A percentile compares a stretch with the other conserved stretches of the same genome.
phyloP scores from a whole-genome alignment of 2,888 invertebrate genomes.

The Hetaerina titia region DNA sequence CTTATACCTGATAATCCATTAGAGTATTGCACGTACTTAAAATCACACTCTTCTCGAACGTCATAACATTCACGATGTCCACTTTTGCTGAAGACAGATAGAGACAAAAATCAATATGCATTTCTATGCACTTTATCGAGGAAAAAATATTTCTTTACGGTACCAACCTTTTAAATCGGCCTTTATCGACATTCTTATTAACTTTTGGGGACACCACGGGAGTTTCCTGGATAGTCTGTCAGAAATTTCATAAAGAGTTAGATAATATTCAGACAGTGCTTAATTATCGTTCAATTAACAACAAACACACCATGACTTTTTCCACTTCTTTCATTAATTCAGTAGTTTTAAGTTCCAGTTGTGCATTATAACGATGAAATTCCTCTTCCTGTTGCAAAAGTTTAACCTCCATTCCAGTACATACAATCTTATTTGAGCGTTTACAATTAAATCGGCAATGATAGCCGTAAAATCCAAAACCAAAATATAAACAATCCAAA shows the following conservation, averaged over 20 bases:
- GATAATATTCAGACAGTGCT: neutral
- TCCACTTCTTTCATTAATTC: conserved; percentile 72
- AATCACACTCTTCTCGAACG: neutral
- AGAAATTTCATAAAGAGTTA: neutral
- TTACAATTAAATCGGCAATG: neutral
- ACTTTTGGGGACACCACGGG: neutral
- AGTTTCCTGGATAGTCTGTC: neutral
- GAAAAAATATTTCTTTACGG: neutral
- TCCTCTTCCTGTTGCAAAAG: conserved; percentile 71
- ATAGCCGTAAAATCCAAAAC: neutral
- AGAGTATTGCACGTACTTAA: neutral
- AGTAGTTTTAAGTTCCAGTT: conserved; percentile 71
- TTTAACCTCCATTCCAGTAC: conserved; percentile 55
- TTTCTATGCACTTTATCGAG: neutral
- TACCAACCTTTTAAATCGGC: conserved; percentile 25
- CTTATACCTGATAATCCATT: neutral
- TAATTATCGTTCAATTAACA: neutral
- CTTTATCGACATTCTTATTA: neutral
- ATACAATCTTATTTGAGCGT: neutral
- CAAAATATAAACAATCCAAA: conserved; percentile 40
- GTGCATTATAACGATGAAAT: conserved; percentile 71
- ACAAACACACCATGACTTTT: conserved; percentile 69
- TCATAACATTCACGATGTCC: neutral
- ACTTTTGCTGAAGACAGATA: neutral
- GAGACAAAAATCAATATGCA: neutral